Percentiles rank a stretch among this genome's conserved stretches.
Evolutionary conservation across 2,888 invertebrate genomes (phyloP).

Genomic region (Pinctada fucata): DNA sequence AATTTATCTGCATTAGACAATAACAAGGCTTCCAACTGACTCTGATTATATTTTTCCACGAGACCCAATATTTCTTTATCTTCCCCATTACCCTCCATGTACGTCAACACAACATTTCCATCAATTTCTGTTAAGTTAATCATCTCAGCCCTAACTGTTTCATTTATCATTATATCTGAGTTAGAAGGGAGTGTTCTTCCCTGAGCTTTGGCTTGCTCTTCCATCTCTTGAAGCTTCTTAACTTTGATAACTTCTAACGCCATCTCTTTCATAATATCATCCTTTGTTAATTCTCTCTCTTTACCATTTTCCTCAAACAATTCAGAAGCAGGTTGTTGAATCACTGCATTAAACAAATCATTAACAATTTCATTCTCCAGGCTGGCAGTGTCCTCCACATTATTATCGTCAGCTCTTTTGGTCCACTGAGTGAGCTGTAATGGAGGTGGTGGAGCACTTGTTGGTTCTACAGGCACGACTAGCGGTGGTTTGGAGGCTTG

Average conservation of each 20-base stretch:
- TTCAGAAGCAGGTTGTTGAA: not conserved
- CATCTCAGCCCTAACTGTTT: constrained; percentile 45
- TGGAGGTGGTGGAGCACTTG: not conserved
- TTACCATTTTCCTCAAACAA: not conserved
- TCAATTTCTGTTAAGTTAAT: constrained; percentile 53
- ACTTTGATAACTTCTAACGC: constrained; percentile 43
- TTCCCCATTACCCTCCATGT: not conserved
- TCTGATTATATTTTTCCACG: constrained; percentile 30
- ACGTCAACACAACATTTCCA: constrained; percentile 57
- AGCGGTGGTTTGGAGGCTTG: constrained; percentile 11
- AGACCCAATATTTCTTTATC: not conserved
- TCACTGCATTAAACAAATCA: not conserved
- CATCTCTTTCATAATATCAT: constrained; percentile 64
- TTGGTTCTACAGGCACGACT: not conserved
- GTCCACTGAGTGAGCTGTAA: not conserved
- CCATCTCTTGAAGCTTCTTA: not conserved
- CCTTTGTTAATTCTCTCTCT: constrained; percentile 48
- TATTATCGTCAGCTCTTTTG: not conserved
- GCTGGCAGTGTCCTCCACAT: not conserved
- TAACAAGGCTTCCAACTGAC: constrained; percentile 49
- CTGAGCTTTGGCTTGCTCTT: not conserved
- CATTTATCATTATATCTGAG: not conserved
- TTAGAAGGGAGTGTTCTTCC: not conserved
- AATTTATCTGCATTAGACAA: constrained; percentile 54
- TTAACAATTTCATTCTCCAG: constrained; percentile 3